phyloP scores from a whole-genome alignment of 2,113 vertebrate genomes.

The Hippolais icterina region DNA sequence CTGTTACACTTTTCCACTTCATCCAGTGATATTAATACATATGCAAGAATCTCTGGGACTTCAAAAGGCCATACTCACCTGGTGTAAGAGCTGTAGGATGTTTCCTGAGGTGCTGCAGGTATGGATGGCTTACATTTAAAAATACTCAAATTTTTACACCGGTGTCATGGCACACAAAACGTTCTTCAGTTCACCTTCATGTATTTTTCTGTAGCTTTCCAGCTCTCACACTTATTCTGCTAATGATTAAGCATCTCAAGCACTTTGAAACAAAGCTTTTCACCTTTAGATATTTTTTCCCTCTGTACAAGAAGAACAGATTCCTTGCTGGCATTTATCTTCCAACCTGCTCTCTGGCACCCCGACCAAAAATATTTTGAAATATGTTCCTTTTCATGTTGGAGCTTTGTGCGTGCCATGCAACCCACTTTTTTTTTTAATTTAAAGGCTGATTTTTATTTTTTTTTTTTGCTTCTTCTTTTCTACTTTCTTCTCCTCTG shows the following conservation, averaged over 20 bases:
- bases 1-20: neutral
- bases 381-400: neutral
- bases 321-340: neutral
- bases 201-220: neutral
- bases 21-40: neutral
- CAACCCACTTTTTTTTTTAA: neutral
- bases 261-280: slow-evolving; percentile 28
- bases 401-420: neutral
- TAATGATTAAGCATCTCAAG: neutral
- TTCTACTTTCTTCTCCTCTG: neutral
- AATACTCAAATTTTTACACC: neutral
- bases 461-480: neutral
- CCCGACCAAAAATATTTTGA: neutral
- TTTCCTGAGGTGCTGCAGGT: neutral
- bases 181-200: slow-evolving; percentile 25
- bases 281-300: neutral
- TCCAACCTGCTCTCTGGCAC: neutral
- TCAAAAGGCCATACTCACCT: neutral
- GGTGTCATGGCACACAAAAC: neutral
- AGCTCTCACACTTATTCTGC: neutral
- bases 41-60: neutral
- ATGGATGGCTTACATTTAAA: neutral
- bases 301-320: neutral
- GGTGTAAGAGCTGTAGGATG: neutral
- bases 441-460: neutral